These are phyloP conservation scores for Oncorhynchus nerka DNA, from an alignment of 2,113 vertebrate species.

Conservation along the genomic window DNA sequence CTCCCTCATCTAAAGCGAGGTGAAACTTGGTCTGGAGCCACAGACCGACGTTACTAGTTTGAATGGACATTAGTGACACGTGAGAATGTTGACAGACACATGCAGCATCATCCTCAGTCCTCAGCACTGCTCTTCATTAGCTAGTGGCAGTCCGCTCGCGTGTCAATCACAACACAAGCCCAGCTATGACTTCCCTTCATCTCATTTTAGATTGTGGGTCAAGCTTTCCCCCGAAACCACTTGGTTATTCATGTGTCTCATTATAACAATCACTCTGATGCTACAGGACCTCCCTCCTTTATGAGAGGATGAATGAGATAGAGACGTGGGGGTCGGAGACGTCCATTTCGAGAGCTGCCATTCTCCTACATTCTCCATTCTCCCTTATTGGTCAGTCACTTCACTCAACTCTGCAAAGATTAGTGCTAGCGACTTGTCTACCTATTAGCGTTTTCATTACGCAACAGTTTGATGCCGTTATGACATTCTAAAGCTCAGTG, in stretches of 20 bases:
- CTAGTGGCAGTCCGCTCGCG: background rate
- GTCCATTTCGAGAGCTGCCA: background rate
- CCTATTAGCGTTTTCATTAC: constrained; percentile 23
- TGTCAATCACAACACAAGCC: background rate
- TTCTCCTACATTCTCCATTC: background rate
- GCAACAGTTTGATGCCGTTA: background rate
- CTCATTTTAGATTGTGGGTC: background rate
- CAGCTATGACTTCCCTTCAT: background rate
- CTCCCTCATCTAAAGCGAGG: background rate
- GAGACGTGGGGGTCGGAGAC: background rate
- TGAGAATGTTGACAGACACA: background rate
- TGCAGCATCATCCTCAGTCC: background rate
- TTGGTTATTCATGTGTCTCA: background rate
- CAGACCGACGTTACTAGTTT: background rate
- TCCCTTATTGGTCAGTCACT: background rate
- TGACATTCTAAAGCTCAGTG: background rate
- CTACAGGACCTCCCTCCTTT: background rate
- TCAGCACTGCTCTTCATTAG: background rate
- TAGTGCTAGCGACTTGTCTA: background rate
- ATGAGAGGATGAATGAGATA: background rate
- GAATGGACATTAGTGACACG: background rate
- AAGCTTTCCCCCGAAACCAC: background rate
- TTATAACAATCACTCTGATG: background rate
- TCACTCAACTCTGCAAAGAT: background rate
- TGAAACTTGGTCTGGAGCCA: background rate